Base-by-base conservation (phyloP, 2,888 invertebrate species). In the Tenthredo distinguenda region DNA sequence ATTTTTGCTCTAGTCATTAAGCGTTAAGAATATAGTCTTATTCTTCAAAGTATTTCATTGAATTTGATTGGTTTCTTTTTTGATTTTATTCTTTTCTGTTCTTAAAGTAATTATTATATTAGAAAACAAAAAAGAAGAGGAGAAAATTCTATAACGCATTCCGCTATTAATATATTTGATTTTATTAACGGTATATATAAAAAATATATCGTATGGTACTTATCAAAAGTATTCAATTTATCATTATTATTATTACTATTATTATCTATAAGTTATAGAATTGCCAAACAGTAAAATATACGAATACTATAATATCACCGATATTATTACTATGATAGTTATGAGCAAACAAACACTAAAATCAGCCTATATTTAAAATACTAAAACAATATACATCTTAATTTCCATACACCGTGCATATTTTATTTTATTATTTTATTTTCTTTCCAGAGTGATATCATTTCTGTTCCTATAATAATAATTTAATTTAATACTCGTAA, bases 1-100 rank as follows among this genome's bases (percentile, higher is more conserved):
- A 83, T 83, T 68, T 82, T 50, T 77, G 62, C 62, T 83, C 83
- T 83, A 83, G 83, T 83, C 83, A 83, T 31, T 83, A 83, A 83
- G 65, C 37, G 71, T 83, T 83, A 83, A 83, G 68, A 65, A 71
- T 31, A 37, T 74, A 83, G 83, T 68, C 47, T 83, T 68, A 83
- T 83, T 83, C 26, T 68, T 83, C 40, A 50, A 68, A 68, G 47
- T 83, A 47, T 68, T 81, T 58, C 40, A 43, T 77, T 31, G 18
- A 50, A 77, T 77, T 77, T 77, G 15, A 50, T 77, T 77, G 9
- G 21, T 43, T 21, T 43, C 9, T 74, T 43, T 43, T n/a, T 40
- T 37, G 18, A 15, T 72, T 40, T 37, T n/a, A 40, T 72, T 21
- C 40, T 77, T 34, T 55, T 31, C 9, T 55, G 55, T 26, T n/a